Conservation (phyloP, 2,888 invertebrate genomes). For the Lasioglossum figueresi region DNA sequence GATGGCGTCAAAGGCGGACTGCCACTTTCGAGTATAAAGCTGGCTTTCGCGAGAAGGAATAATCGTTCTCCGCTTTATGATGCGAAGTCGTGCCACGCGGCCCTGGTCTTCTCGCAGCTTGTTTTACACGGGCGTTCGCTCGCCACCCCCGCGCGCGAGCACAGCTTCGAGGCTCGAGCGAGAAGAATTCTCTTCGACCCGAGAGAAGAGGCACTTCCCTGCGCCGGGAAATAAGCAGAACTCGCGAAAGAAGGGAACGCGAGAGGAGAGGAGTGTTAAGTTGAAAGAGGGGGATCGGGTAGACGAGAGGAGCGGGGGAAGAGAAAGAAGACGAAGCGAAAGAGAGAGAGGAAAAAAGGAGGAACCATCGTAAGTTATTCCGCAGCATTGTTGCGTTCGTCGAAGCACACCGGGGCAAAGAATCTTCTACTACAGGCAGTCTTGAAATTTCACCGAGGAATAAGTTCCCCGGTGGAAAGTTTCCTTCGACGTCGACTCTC, state of each 20-base stretch:
- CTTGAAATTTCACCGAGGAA: slow-evolving; percentile 36
- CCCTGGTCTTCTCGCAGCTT: neutral
- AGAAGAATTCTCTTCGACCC: slow-evolving; percentile 42
- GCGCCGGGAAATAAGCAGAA: slow-evolving; percentile 26
- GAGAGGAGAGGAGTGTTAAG: neutral
- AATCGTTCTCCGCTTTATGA: neutral
- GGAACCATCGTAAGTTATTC: slow-evolving; percentile 42
- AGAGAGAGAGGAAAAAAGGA: neutral
- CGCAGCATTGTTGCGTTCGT: slow-evolving; percentile 42
- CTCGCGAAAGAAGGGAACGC: slow-evolving; percentile 12
- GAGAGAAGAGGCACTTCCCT: slow-evolving; percentile 22
- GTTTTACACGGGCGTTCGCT: neutral
- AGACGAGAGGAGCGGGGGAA: neutral
- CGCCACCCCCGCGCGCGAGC: neutral
- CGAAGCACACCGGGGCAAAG: slow-evolving; percentile 23
- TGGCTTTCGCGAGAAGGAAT: slow-evolving; percentile 1
- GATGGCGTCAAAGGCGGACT: neutral
- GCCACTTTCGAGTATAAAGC: slow-evolving; percentile 3
- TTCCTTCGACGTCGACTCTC: slow-evolving; percentile 7
- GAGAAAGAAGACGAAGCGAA: neutral
- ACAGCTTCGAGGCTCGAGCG: slow-evolving; percentile 7
- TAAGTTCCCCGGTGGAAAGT: slow-evolving; percentile 30
- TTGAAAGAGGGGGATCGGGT: neutral
- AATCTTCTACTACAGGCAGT: slow-evolving; percentile 15
- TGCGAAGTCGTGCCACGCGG: neutral